Conservation (phyloP, 2,797 vertebrate genomes). For the Carduelis carduelis region DNA sequence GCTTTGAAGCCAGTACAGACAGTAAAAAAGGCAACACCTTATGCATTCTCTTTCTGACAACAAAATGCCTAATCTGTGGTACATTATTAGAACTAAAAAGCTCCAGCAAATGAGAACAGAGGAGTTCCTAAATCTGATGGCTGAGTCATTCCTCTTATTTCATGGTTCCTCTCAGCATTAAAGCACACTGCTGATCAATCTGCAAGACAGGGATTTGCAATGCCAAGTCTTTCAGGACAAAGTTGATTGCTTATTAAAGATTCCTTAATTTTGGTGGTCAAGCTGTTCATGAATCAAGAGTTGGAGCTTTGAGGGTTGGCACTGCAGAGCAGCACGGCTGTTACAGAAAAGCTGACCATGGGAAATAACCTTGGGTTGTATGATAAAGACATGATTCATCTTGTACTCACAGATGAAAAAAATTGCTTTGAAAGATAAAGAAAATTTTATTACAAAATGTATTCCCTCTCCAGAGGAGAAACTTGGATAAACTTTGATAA, state of each 20-base stretch:
- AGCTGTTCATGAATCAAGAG: not conserved
- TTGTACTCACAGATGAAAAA: not conserved
- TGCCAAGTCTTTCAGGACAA: not conserved
- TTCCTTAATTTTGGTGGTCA: not conserved
- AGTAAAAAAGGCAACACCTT: not conserved
- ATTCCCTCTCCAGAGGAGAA: not conserved
- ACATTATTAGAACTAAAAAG: not conserved
- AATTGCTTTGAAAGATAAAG: not conserved
- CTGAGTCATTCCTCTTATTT: constrained; percentile 5
- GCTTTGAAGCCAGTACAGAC: not conserved
- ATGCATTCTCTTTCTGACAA: not conserved
- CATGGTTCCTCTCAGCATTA: not conserved
- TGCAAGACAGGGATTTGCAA: not conserved
- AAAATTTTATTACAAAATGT: not conserved
- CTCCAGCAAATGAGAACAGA: not conserved
- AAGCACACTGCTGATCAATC: not conserved
- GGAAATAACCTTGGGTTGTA: not conserved
- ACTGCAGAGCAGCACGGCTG: not conserved
- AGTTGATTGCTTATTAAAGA: not conserved
- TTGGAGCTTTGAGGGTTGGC: not conserved
- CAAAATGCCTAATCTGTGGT: not conserved
- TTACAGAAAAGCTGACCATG: not conserved
- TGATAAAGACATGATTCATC: not conserved
- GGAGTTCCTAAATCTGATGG: not conserved
- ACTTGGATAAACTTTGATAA: not conserved